Base-by-base conservation (phyloP, 2,888 invertebrate genomes). In the Sipha maydis region DNA sequence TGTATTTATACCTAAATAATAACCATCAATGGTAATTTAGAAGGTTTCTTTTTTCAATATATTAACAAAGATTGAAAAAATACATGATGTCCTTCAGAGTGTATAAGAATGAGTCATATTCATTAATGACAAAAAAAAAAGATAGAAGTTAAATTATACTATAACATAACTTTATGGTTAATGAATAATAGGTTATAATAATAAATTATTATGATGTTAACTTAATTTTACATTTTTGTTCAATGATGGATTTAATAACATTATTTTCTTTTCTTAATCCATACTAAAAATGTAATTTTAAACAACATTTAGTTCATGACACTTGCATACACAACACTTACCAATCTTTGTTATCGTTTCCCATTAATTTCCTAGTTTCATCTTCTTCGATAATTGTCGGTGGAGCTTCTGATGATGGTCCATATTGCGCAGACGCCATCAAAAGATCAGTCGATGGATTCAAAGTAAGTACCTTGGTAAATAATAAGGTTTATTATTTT, bases 361-460 rank as follows among this genome's bases (percentile, higher is more conserved):
- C 93, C 95, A 96, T 95, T 91, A 96, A 93, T 92, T 95, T 95
- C 91, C 95, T 94, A 91, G 95, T 94, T 91, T 96, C 95, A 90
- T 93, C 93, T 93, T 95, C 92, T 93, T 93, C 95, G 85, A 94
- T 93, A 4, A 91, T 90, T 25, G 91, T 90, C 25, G 94, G 94
- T 4, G 94, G 94, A 78, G 95, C 95, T 92, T 96, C 96, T 69
- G 95, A 94, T 31, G 95, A 95, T 0, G 95, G 95, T 79, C 95
- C 95, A 92, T 96, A 95, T 92, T 95, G 95, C 61, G 95, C 95
- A 67, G 95, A 95, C 89, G 92, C 92, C 83, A 96, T 95, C 90
- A 96, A 92, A 61, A 95, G 94, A 93, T 96, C 96, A 67, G 95
- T 96, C 79, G 95, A 95, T 83, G 96, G 96, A 92, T 95, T 95